Conservation (phyloP, 2,113 vertebrate species). For the Microtus ochrogaster region DNA sequence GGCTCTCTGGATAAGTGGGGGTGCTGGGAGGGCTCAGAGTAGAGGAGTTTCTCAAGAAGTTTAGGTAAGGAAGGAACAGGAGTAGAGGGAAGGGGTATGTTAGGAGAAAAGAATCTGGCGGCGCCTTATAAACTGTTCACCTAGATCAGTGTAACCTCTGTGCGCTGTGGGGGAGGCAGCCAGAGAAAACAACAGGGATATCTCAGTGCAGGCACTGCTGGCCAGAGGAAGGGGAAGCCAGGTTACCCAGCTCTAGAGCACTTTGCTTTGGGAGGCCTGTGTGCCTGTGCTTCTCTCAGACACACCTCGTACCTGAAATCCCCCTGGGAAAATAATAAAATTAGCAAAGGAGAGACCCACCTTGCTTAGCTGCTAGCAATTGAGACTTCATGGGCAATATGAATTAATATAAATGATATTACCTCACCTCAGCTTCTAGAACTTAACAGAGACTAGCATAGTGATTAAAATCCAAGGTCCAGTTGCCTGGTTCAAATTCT, state of each 20-base stretch:
- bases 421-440: neutral
- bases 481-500: neutral
- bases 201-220: neutral
- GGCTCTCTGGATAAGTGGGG: neutral
- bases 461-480: neutral
- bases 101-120: neutral
- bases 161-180: neutral
- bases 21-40: neutral
- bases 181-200: neutral
- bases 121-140: neutral
- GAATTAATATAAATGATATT: neutral
- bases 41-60: neutral
- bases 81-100: neutral
- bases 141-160: rapidly evolving
- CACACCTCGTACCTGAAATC: neutral
- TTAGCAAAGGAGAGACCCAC: neutral
- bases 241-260: rapidly evolving
- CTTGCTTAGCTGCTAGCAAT: neutral
- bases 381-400: neutral
- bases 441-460: neutral
- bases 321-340: neutral
- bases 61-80: no score
- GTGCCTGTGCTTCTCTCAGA: neutral
- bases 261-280: neutral
- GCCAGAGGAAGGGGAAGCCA: neutral